Base-by-base conservation (phyloP, 1,140 invertebrate species). In the Coboldia fuscipes region DNA sequence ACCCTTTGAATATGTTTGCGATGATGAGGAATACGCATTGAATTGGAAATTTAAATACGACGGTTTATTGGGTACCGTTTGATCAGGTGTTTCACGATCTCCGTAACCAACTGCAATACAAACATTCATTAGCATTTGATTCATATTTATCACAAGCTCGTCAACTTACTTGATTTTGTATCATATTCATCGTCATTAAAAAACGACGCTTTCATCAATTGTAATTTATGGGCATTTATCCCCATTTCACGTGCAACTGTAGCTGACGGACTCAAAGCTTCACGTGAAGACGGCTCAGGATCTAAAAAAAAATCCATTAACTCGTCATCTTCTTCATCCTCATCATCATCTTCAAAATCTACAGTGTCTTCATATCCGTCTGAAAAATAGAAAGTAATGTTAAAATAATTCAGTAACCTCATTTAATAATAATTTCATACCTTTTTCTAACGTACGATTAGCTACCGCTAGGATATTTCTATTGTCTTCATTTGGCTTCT, bases 201-300 rank as follows among this genome's bases (percentile, higher is more conserved):
- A 8, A 88, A 71, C 2, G 77, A 83, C 0, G 79, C 79, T 50
- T 88, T 88, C 81, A 86, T 85, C 5, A 83, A 56, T 45, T 88
- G 82, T 17, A 86, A 61, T 43, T 68, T 73, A 38, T 70, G 65
- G 17, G 68, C 57, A 39, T 70, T 63, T 2, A 70, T 65, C 18
- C 68, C 72, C 30, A 58, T 45, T 33, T 63, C 51, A 13, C 61
- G 57, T 3, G 72, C 70, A n/a, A 75, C 50, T 24, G 58, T 51
- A 3, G 60, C 53, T 0, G 62, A 63, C 17, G 68, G 66, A 42
- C 66, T 70, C 16, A 37, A 39, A 12, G 32, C 18, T 19, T 30
- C 15, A 13, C n/a, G n/a, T n/a, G n/a, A n/a, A n/a, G n/a, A n/a
- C n/a, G n/a, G n/a, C n/a, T n/a, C n/a, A n/a, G n/a, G n/a, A n/a